Base-by-base conservation (phyloP, 2,797 vertebrate species). In the Lutjanus campechanus region DNA sequence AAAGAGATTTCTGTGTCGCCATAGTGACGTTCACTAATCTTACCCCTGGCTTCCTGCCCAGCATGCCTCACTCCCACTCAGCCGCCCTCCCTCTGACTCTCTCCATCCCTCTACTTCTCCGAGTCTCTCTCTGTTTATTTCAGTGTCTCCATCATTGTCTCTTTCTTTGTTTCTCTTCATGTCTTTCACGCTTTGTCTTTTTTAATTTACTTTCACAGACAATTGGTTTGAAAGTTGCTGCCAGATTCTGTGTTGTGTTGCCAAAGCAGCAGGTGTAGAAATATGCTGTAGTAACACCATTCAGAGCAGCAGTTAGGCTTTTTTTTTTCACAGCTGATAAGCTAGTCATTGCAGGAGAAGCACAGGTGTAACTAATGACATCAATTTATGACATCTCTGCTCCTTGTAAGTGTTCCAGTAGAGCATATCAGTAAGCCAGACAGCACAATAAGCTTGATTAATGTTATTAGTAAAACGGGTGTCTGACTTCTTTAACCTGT, bases 21-120 rank as follows among this genome's bases (percentile, higher is more conserved):
- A 93, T 93, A 89, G 93, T 87, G 91, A 94, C 80, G 75, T 90
- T 87, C 91, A 87, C 91, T 92, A 91, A 93, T 92, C 91, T 93
- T 91, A 85, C 88, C 84, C 83, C 90, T 92, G 90, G 91, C 93
- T 89, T 89, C 80, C 89, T 89, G 93, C 93, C 93, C 90, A 94
- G 91, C 90, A 84, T 89, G 91, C 85, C 83, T 91, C 82, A 85
- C 92, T 93, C 92, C 91, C 88, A 92, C 92, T 93, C 90, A 91
- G n/a, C 79, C 53, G 47, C 81, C 87, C 85, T 84, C 81, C 82
- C 85, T 82, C 81, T 54, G 13, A n/a, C 70, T 76, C 82, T 73
- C 72, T 83, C 83, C 83, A 76, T 88, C 70, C 29, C 29, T 79
- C 64, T 54, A 59, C 78, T 81, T 65, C 77, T 78, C 74, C 40